Evolutionary conservation across 2,797 vertebrate species (phyloP).

Genomic region (Ambastaia sidthimunki): DNA sequence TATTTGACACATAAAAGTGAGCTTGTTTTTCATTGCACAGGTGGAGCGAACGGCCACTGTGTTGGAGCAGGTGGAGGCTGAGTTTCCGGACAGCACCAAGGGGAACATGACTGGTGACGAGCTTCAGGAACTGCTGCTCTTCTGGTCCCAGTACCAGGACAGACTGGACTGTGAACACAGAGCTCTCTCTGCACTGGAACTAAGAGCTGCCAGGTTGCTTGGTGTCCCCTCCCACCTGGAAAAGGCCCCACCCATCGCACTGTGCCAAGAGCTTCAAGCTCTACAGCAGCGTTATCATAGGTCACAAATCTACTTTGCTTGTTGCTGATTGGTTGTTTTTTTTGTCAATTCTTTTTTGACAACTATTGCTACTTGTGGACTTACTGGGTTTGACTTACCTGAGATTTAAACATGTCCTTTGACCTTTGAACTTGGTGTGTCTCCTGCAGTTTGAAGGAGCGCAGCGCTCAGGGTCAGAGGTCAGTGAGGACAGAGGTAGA

Average conservation of each 20-base stretch:
- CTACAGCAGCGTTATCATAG: conserved; percentile 83
- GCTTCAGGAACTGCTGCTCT: conserved; percentile 79
- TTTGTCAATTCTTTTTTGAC: neutral
- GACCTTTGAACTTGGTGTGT: conserved; percentile 1
- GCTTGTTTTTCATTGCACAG: conserved; percentile 67
- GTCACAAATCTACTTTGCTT: conserved; percentile 72
- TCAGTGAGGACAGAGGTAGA: conserved; percentile 78
- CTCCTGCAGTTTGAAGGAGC: conserved; percentile 74
- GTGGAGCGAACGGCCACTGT: conserved; percentile 84
- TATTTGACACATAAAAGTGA: neutral
- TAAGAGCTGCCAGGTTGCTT: conserved; percentile 78
- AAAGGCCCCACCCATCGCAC: conserved; percentile 68
- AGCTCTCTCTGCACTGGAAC: conserved; percentile 82
- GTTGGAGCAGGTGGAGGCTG: conserved; percentile 86
- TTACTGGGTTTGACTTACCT: neutral
- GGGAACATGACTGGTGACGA: conserved; percentile 75
- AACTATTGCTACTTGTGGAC: neutral
- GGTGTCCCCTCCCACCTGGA: conserved; percentile 72
- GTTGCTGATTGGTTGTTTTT: neutral
- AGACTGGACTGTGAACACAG: conserved; percentile 83
- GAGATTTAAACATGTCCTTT: neutral
- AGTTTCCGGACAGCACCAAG: conserved; percentile 77
- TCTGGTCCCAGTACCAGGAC: conserved; percentile 80
- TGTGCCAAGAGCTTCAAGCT: conserved; percentile 80
- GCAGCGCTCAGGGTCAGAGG: conserved; percentile 74